Base-by-base conservation (phyloP, 2,888 invertebrate genomes). In the Cephus rjabovi region DNA sequence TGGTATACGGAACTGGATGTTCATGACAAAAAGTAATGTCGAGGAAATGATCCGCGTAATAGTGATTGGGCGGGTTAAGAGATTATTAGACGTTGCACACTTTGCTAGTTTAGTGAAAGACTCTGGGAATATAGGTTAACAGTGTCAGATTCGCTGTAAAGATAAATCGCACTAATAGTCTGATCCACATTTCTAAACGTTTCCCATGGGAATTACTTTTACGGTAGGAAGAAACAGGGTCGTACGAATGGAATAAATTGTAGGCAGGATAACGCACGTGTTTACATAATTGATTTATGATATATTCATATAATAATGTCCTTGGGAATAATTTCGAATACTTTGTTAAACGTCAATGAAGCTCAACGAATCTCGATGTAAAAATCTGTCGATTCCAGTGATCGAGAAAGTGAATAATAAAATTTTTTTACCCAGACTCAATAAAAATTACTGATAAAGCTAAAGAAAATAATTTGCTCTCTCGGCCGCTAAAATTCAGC, bases 101-200 rank as follows among this genome's bases (percentile, higher is more conserved):
- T 40, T 23, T 40, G 40, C 40, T 56, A 23, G 15, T 56, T 56
- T 23, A 56, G 23, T 56, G 56, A 56, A 56, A 56, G 15, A 56
- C 9, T 23, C 56, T 71, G n/a, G 4, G 71, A 71, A 71, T 71
- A 71, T 71, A 23, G 71, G 71, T 71, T 71, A 71, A 71, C 71
- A 71, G 71, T 34, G 31, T 71, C 12, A 71, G 71, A 71, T 71
- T 71, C 71, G 71, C 9, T 31, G 71, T 34, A 71, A 34, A 34
- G 71, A 71, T 71, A 71, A 71, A 56, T 56, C 56, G 56, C 56
- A 15, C 56, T 56, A 56, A 56, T 56, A 56, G 56, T 56, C 56
- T 56, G 56, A 56, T 56, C 56, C 56, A 56, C 56, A 56, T 56
- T 56, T 56, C 56, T 56, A 56, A 56, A 23, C 56, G 56, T 56